Conservation (phyloP, 2,113 vertebrate genomes). For the Murina feae region DNA sequence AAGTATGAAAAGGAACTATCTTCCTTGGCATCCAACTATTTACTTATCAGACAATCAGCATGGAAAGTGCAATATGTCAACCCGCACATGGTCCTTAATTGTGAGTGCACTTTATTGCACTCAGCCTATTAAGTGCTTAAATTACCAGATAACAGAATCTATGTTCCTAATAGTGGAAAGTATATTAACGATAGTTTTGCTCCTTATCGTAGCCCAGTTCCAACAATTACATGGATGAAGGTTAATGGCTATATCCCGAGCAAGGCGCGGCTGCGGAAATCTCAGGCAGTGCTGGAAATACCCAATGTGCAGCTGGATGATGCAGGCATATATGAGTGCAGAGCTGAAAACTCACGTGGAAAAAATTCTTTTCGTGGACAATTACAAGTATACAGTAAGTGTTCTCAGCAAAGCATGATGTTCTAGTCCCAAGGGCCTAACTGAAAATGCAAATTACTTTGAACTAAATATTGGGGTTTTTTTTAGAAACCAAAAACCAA, state of each 20-base stretch:
- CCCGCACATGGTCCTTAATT: conserved; percentile 71
- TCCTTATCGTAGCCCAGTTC: conserved; percentile 89
- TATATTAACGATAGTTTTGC: conserved; percentile 71
- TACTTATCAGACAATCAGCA: conserved; percentile 54
- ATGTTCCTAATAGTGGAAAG: conserved; percentile 57
- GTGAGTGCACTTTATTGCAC: conserved; percentile 75
- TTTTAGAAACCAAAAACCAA: neutral
- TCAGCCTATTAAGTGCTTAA: conserved; percentile 80
- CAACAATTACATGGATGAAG: conserved; percentile 97
- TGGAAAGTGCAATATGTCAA: conserved; percentile 69
- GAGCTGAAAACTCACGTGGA: conserved; percentile 93
- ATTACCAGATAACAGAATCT: conserved; percentile 76
- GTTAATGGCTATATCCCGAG: conserved; percentile 95
- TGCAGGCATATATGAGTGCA: conserved; percentile 93
- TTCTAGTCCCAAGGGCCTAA: neutral
- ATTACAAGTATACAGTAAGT: conserved; percentile 97
- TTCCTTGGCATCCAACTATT: neutral
- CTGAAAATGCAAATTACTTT: conserved; percentile 12
- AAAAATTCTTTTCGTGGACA: conserved; percentile 95
- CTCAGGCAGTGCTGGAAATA: conserved; percentile 96
- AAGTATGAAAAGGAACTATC: neutral
- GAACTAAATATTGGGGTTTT: neutral
- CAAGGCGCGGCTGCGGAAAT: conserved; percentile 94
- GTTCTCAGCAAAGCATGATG: neutral
- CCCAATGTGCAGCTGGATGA: conserved; percentile 95